phyloP scores from a whole-genome alignment of 2,797 vertebrate genomes.

The Xerus rutilus region DNA sequence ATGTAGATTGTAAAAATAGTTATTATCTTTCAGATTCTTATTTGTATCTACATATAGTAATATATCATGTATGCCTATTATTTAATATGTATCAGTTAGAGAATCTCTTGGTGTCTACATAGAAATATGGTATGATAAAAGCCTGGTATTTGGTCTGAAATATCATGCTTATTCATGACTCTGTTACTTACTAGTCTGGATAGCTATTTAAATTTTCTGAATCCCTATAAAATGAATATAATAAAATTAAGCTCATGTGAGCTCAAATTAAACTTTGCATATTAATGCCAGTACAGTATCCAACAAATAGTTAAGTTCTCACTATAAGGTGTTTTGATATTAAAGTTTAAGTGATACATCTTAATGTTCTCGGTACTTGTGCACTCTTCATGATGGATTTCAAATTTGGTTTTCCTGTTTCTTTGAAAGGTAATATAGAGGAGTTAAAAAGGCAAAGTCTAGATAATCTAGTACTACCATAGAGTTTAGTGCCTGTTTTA shows the following conservation, averaged over 20 bases:
- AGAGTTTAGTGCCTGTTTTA: not conserved
- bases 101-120: not conserved
- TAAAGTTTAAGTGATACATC: not conserved
- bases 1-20: not conserved
- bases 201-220: constrained; percentile 34
- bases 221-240: constrained; percentile 23
- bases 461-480: not conserved
- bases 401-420: not conserved
- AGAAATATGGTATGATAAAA: not conserved
- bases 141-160: not conserved
- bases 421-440: not conserved
- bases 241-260: not conserved
- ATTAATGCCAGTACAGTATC: not conserved
- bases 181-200: not conserved
- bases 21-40: not conserved
- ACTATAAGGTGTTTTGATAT: not conserved
- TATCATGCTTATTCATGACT: not conserved
- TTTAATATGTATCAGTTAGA: not conserved
- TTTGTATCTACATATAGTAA: not conserved
- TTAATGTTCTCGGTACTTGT: not conserved
- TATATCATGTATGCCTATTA: not conserved
- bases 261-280: not conserved
- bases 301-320: not conserved
- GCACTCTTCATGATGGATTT: not conserved
- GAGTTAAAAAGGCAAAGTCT: not conserved